Base-by-base conservation (phyloP, 1,140 invertebrate species). In the Pectinophora gossypiella region DNA sequence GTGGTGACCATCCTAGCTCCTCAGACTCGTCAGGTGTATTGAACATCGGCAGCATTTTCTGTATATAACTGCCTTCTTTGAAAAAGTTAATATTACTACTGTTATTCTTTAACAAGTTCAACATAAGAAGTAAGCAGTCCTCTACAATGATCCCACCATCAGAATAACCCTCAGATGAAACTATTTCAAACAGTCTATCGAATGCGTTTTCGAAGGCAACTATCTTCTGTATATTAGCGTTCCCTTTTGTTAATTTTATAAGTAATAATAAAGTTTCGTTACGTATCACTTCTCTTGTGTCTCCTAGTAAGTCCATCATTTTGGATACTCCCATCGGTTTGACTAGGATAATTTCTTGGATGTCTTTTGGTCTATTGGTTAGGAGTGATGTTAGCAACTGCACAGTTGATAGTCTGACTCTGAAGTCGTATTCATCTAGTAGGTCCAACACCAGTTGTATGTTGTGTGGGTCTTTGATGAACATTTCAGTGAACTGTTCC, bases 201-300 rank as follows among this genome's bases (percentile, higher is more conserved):
- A 99, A 99, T 0, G 97, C 97, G 89, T 99, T 99, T 89, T 99
- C 98, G 89, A 99, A 99, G 0, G 98, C 98, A 3, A 99, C 97
- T 71, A 99, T 99, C 89, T 99, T 99, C 84, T 99, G 99, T 66
- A 99, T 98, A 82, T 99, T 99, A 0, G 97, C 95, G 90, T 99
- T 99, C 4, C 94, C 94, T 88, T 97, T 97, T 0, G 97, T 99
- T 44, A 99, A 87, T 74, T 98, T 94, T 59, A 96, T 96, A 0
- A 99, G 88, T n/a, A 99, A 87, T 3, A 99, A 85, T 10, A 99
- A 86, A 1, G 96, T 96, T 89, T 99, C 97, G 88, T 99, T 99
- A 56, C 98, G 89, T 35, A 99, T 96, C 3, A 99, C 95, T 92
- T 99, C 98, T 73, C 98, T 90, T 52, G 92, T 95, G 66, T 99